Conservation (phyloP, 2,888 invertebrate genomes). For the Apamea anceps region DNA sequence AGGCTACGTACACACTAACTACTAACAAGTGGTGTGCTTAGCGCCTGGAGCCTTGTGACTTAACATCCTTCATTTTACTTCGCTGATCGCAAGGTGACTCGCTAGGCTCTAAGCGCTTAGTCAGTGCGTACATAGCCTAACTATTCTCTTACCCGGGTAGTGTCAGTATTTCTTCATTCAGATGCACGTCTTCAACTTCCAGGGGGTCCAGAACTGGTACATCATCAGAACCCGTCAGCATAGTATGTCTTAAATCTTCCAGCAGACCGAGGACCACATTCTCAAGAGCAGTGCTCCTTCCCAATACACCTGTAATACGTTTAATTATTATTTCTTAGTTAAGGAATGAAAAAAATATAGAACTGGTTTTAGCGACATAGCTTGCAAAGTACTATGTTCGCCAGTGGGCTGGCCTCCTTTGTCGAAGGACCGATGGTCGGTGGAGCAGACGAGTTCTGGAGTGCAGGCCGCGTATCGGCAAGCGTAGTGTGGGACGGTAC, state of each 20-base stretch:
- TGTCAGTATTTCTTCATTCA: conserved; percentile 73
- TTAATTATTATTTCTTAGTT: neutral
- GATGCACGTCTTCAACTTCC: conserved; percentile 64
- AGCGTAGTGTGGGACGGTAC: too few relatives aligned
- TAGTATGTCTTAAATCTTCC: conserved; percentile 69
- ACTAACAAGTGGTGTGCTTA: too few relatives aligned
- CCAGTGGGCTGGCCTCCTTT: too few relatives aligned
- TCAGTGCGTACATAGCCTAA: neutral
- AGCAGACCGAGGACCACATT: conserved; percentile 63
- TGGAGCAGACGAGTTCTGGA: too few relatives aligned
- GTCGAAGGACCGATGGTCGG: too few relatives aligned
- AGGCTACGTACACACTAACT: too few relatives aligned
- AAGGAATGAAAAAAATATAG: too few relatives aligned
- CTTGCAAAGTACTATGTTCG: too few relatives aligned
- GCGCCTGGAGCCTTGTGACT: too few relatives aligned
- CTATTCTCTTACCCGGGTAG: conserved; percentile 73
- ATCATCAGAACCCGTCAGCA: conserved; percentile 73
- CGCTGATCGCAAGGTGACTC: neutral
- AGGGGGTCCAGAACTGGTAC: conserved; percentile 81
- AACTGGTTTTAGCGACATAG: too few relatives aligned
- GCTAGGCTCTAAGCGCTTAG: too few relatives aligned
- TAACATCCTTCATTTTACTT: neutral
- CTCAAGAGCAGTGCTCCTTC: conserved; percentile 69
- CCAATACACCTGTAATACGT: conserved; percentile 58
- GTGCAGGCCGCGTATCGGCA: too few relatives aligned